Evolutionary conservation across 2,113 vertebrate genomes (phyloP), one percentile per base, ranked within the genome.

Genomic region (Silurus glanis): DNA sequence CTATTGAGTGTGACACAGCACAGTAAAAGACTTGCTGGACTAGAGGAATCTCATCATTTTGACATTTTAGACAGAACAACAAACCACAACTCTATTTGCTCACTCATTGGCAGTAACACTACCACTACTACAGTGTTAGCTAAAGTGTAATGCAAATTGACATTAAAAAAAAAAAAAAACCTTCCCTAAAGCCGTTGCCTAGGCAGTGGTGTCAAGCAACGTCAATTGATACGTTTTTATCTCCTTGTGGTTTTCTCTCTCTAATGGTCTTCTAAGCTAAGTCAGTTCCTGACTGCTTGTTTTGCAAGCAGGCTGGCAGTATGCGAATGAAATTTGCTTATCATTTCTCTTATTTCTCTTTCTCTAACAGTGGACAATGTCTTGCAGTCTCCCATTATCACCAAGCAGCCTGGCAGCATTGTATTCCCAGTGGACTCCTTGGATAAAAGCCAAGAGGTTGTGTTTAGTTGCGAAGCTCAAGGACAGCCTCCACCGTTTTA

Each of bases 351-450:
- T 83, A 91, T 88, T 83, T 74, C 90, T 91, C 81, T 92, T 53
- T 90, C 88, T 88, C 80, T 49, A 0, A 76, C 95, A 99, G 97
- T 95, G 82, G 95, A 96, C 90, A 91, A 90, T 74, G 90, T 92
- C 17, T 95, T 96, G 91, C 97, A 97, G 13, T 97, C 96, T 83
- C 98, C 96, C 0, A 89, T 95, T 71, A 98, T 99, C 89, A 95
- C 95, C 58, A 98, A 97, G 93, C 97, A 99, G 91, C 98, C 98
- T 8, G 95, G 95, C 91, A 96, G 95, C 88, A 49, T 97, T 0
- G 96, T 98, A 92, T 99, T 99, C 91, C 96, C 98, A 9, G 88
- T 98, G 93, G 97, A 97, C 91, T 96, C 96, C 0, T 93, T 97
- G 91, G 97, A 97, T 93, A 97, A 97, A 92, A 97, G 92, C 93